Percentiles rank a stretch among this genome's conserved stretches.
These are phyloP conservation scores for Drosophila grimshawi DNA, from an alignment of 1,140 invertebrate species.

Conservation along the genomic window DNA sequence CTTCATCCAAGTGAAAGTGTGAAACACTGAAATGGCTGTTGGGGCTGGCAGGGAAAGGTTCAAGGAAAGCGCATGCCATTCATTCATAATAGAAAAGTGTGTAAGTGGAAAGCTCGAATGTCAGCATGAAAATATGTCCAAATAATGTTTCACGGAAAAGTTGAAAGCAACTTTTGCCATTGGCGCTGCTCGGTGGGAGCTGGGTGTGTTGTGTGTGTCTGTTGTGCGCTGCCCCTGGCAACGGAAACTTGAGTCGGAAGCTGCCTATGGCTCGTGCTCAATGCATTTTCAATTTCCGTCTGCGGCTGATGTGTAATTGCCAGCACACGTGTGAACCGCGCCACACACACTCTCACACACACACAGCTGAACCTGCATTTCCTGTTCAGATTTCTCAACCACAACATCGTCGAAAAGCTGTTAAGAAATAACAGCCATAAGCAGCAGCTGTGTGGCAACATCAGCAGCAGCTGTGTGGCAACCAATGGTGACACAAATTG, in stretches of 20 bases:
- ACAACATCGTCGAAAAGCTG: conserved; percentile 14
- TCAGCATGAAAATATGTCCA: conserved; percentile 33
- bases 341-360: conserved; percentile 1
- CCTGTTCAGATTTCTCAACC: conserved; percentile 32
- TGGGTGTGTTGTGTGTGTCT: conserved; percentile 3
- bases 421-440: conserved; percentile 4
- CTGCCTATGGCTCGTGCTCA: conserved; percentile 36
- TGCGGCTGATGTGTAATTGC: conserved; percentile 45
- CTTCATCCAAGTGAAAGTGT: conserved; percentile 6
- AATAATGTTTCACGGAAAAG: conserved; percentile 35
- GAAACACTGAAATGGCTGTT: neutral
- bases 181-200: too few species aligned
- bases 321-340: conserved; percentile 39
- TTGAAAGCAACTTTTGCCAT: conserved; percentile 4
- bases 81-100: conserved; percentile 41
- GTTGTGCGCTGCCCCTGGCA: conserved; percentile 18
- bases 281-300: conserved; percentile 57
- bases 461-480: conserved; percentile 8
- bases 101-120: conserved; percentile 42
- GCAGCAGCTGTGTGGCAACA: neutral
- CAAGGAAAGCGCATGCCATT: conserved; percentile 6
- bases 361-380: conserved; percentile 19
- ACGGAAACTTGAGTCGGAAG: conserved; percentile 51
- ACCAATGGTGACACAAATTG: conserved; percentile 64
- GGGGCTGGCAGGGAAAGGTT: neutral